Percentiles rank a stretch among this genome's conserved stretches.
Evolutionary conservation across 2,113 vertebrate species (phyloP).

Genomic region (Xenopus tropicalis): DNA sequence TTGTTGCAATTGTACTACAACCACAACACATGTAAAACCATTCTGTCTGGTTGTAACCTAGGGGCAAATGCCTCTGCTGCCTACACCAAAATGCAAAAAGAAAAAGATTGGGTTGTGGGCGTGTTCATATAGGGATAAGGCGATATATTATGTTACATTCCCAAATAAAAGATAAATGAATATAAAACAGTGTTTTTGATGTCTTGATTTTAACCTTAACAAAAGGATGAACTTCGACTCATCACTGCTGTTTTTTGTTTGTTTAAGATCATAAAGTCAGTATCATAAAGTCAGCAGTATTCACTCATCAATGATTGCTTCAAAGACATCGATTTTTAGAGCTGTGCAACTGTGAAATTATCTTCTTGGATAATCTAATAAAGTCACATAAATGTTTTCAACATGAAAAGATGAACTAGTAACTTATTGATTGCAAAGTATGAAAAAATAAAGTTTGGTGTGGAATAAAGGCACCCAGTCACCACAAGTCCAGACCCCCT

Average conservation of each 20-base stretch:
- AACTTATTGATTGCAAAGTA: not conserved
- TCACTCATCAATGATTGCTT: constrained; percentile 49
- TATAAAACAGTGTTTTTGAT: no score
- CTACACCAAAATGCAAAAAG: no score
- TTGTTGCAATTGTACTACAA: no score
- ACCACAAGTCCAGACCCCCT: no score
- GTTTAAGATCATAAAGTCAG: constrained; percentile 74
- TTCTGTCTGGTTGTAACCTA: no score
- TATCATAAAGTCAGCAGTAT: constrained; percentile 54
- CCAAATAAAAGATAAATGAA: no score
- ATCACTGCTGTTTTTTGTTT: constrained; percentile 70
- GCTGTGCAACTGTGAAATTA: constrained; percentile 1
- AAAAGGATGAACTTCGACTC: constrained; percentile 77
- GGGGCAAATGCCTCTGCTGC: no score
- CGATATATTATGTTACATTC: no score
- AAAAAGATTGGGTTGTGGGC: no score
- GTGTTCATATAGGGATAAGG: no score
- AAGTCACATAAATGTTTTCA: constrained; percentile 19
- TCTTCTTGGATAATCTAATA: constrained; percentile 7
- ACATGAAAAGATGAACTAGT: not conserved
- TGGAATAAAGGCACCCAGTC: not conserved
- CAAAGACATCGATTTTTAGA: constrained; percentile 40
- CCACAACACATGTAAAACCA: no score
- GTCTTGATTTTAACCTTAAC: constrained; percentile 1
- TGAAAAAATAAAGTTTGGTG: not conserved